Base-by-base conservation (phyloP, 2,113 vertebrate genomes). In the Bostrychus sinensis region DNA sequence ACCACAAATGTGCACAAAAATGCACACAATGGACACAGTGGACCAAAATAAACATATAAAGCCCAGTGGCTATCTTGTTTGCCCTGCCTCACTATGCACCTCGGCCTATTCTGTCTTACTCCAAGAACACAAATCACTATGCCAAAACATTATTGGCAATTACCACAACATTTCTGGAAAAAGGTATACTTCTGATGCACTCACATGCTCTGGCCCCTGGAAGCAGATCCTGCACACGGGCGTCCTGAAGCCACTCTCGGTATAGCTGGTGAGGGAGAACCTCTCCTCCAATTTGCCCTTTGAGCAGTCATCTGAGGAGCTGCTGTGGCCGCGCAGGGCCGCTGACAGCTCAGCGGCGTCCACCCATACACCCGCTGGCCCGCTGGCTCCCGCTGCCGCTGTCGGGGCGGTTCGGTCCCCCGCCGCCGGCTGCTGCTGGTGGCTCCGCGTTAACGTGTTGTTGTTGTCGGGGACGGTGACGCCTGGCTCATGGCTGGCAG, bases 171-270 rank as follows among this genome's bases (percentile, higher is more conserved):
- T 34, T 14, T 14, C 4, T 14, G n/a, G 23, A 12, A n/a, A n/a
- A n/a, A n/a, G n/a, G n/a, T n/a, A 26, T 4, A 20, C 39, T 26
- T 46, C 37, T 28, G 1, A n/a, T 72, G 14, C 36, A 83, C 95
- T 93, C 91, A 98, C 97, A 90, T 98, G 94, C 77, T 98, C 97
- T 0, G 97, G 95, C 41, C 97, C 97, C 86, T 98, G 97, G 90
- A 99, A 99, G 86, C 97, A 99, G 92, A 99, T 99, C 86, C 97
- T 95, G 89, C 96, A 99, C 83, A 97, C 92, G 0, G 96, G 97
- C 17, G 96, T 95, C 88, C 94, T 93, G 91, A 96, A 94, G 60
- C 96, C 96, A 81, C 96, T 98, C 82, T 96, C 96, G 65, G 95
- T 90, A 84, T 94, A 97, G 90, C 96, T 98, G 85, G 92, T 95